Evolutionary conservation across 1,140 invertebrate genomes (phyloP), one percentile per base, ranked within the genome.

Genomic region (Brachionus plicatilis): DNA sequence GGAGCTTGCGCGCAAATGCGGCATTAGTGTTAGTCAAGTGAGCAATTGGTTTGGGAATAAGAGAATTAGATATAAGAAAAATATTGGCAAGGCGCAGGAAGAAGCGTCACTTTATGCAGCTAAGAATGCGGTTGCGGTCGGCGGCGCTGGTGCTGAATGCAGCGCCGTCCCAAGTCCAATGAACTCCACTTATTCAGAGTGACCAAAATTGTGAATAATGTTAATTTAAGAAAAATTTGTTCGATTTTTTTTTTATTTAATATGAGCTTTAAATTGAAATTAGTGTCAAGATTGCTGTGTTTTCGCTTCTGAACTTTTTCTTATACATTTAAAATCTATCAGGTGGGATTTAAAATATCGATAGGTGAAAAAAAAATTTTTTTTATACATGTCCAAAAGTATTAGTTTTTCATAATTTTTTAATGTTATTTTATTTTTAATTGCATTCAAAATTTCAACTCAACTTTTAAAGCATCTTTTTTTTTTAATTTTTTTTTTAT

Each of bases 21-120:
- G 96, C 88, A 99, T 99, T 89, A 99, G 97, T 50, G 96, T 99
- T 27, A 95, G 95, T 87, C 94, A 95, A 92, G 90, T 92, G 29
- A 91, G 91, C 33, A 92, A 92, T 87, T 99, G 98, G 98, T 99
- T 99, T 90, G 98, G 98, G 86, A 99, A 99, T 91, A 99, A 99
- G 90, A 93, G 98, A 88, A 99, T 99, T 92, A 93, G 98, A 88
- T 99, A 99, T 91, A 99, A 99, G 93, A 99, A 99, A 92, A 99
- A 99, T 90, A 99, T 99, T 86, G 96, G 97, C 86, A 99, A 99
- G 91, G 97, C 97, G 83, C 97, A 99, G 90, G 98, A 99, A 91
- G 98, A 99, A 91, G 97, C 98, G 47, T 99, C 98, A 91, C 91
- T 99, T 86, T 99, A 99, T 90, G 97, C 97, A 86, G 96, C 97